phyloP scores from a whole-genome alignment of 35 echinoderm and acorn worm species.

The Heliocidaris erythrogramma region DNA sequence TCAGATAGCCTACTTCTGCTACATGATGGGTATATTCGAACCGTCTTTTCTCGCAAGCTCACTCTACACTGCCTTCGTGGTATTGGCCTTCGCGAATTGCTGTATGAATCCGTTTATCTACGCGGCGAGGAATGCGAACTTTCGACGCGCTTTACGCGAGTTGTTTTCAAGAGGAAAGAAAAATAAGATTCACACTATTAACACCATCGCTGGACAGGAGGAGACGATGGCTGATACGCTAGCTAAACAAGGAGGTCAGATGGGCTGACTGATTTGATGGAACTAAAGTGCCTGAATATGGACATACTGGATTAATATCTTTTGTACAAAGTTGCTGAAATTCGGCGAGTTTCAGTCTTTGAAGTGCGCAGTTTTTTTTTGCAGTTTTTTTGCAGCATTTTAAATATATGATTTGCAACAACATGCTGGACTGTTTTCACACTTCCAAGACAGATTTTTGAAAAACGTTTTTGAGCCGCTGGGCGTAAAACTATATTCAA shows the following conservation, averaged over 20 bases:
- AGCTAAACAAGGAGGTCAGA: slow-evolving; percentile 1
- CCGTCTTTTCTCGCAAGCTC: slow-evolving; percentile 33
- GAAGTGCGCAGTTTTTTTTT: too few relatives aligned
- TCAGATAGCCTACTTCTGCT: slow-evolving; percentile 55
- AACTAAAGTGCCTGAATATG: too few relatives aligned
- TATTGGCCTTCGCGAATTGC: slow-evolving; percentile 72
- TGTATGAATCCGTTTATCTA: slow-evolving; percentile 84
- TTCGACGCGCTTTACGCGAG: slow-evolving; percentile 50
- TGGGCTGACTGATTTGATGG: neutral
- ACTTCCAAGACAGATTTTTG: too few relatives aligned
- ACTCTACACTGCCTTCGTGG: slow-evolving; percentile 51
- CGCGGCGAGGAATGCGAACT: slow-evolving; percentile 60
- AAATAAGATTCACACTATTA: neutral
- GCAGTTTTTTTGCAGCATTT: too few relatives aligned
- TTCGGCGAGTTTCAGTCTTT: too few relatives aligned
- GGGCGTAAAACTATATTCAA: too few relatives aligned
- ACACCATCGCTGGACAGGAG: neutral
- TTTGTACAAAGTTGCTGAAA: too few relatives aligned
- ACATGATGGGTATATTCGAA: slow-evolving; percentile 45
- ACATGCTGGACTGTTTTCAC: too few relatives aligned
- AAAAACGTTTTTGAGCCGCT: too few relatives aligned
- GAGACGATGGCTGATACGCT: neutral
- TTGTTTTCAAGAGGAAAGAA: neutral
- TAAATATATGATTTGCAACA: too few relatives aligned
- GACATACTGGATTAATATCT: too few relatives aligned